Conservation (phyloP, 2,888 invertebrate species). For the Masnerella sp. region DNA sequence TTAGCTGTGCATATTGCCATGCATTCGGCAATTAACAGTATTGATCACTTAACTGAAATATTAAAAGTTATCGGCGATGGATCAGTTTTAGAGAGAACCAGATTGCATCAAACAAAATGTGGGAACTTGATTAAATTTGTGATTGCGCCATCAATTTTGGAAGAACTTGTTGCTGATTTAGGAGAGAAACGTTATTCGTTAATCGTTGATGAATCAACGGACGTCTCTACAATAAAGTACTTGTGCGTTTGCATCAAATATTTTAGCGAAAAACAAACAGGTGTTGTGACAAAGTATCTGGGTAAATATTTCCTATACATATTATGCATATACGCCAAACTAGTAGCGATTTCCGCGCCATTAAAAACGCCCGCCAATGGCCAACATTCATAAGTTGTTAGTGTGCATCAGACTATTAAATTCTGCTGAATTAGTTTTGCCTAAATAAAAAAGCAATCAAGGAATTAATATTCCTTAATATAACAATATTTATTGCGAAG, state of each 20-base stretch:
- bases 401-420: too few species aligned
- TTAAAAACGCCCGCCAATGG: too few species aligned
- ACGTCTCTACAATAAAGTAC: slow-evolving; percentile 46
- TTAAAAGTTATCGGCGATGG: slow-evolving; percentile 17
- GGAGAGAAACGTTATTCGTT: slow-evolving; percentile 34
- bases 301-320: too few species aligned
- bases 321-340: too few species aligned
- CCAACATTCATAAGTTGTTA: too few species aligned
- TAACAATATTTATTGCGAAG: too few species aligned
- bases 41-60: slow-evolving; percentile 44
- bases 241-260: slow-evolving; percentile 57
- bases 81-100: slow-evolving; percentile 4
- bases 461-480: too few species aligned
- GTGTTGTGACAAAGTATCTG: not conserved
- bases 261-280: slow-evolving; percentile 7
- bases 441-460: too few species aligned
- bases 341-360: too few species aligned
- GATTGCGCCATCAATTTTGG: slow-evolving; percentile 36
- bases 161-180: slow-evolving; percentile 33
- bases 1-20: slow-evolving; percentile 38
- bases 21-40: slow-evolving; percentile 36
- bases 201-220: slow-evolving; percentile 60
- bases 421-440: too few species aligned
- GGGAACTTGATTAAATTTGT: slow-evolving; percentile 39
- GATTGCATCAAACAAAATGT: slow-evolving; percentile 52